Evolutionary conservation across 2,888 invertebrate genomes (phyloP).

Genomic region (Anorthoa munda): DNA sequence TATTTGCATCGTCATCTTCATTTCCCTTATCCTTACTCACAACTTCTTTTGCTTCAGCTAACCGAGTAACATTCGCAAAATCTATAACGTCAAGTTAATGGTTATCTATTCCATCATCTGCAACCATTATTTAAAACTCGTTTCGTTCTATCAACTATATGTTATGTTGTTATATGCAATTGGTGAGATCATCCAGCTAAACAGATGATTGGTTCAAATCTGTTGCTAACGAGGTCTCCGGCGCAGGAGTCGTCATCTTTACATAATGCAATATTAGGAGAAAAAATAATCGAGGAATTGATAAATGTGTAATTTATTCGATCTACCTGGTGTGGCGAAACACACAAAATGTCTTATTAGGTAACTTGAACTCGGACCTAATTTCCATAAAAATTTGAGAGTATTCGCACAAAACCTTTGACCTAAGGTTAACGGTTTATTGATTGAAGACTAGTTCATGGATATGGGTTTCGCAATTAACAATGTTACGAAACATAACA

Average conservation of each 20-base stretch:
- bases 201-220: constrained; percentile 47
- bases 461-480: constrained; percentile 54
- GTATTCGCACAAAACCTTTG: constrained; percentile 20
- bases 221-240: constrained; percentile 39
- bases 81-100: not conserved
- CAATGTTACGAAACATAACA: constrained; percentile 35
- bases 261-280: constrained; percentile 52
- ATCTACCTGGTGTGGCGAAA: constrained; percentile 47
- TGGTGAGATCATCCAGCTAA: constrained; percentile 53
- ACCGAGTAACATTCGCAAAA: not conserved
- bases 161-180: constrained; percentile 36
- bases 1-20: constrained; percentile 9
- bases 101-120: constrained; percentile 9
- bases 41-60: not conserved
- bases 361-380: constrained; percentile 26
- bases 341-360: constrained; percentile 30
- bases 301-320: constrained; percentile 52
- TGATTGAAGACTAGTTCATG: constrained; percentile 36
- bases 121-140: constrained; percentile 23
- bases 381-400: constrained; percentile 35
- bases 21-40: not conserved
- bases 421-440: constrained; percentile 32
- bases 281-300: constrained; percentile 33
- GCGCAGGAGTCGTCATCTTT: constrained; percentile 47
- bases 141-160: constrained; percentile 19